Evolutionary conservation across 2,113 vertebrate genomes (phyloP).

Genomic region (Ailuropoda melanoleuca): DNA sequence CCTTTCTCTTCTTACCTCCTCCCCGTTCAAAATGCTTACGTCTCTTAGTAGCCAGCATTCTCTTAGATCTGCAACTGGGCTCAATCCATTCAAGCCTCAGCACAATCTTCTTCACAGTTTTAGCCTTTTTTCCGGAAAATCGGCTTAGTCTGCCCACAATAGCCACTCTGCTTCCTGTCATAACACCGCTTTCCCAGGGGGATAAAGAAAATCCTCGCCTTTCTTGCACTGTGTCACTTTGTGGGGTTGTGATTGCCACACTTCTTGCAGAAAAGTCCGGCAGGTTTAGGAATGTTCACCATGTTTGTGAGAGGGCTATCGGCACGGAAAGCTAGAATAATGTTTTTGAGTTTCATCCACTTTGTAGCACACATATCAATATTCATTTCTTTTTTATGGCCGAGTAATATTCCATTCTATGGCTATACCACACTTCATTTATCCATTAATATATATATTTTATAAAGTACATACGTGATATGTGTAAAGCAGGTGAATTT

Average conservation of each 20-base stretch:
- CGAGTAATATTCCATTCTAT: neutral
- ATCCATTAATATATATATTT: neutral
- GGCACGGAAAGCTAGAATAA: neutral
- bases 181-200: neutral
- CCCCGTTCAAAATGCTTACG: neutral
- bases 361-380: neutral
- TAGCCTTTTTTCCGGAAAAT: neutral
- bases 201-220: neutral
- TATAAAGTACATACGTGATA: neutral
- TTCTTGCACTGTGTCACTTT: neutral
- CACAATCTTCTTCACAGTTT: neutral
- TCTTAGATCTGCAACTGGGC: neutral
- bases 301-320: neutral
- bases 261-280: neutral
- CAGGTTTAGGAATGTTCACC: neutral
- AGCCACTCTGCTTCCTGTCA: neutral
- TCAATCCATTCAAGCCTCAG: neutral
- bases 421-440: no score
- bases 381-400: neutral
- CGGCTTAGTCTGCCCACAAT: neutral
- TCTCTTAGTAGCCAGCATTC: neutral
- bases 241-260: neutral
- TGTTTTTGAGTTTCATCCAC: neutral
- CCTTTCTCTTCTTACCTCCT: neutral
- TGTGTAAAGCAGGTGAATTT: neutral